A percentile compares a stretch with the other conserved stretches of the same genome.
phyloP scores from a whole-genome alignment of 2,888 invertebrate species.

The Eupeodes latifasciatus region DNA sequence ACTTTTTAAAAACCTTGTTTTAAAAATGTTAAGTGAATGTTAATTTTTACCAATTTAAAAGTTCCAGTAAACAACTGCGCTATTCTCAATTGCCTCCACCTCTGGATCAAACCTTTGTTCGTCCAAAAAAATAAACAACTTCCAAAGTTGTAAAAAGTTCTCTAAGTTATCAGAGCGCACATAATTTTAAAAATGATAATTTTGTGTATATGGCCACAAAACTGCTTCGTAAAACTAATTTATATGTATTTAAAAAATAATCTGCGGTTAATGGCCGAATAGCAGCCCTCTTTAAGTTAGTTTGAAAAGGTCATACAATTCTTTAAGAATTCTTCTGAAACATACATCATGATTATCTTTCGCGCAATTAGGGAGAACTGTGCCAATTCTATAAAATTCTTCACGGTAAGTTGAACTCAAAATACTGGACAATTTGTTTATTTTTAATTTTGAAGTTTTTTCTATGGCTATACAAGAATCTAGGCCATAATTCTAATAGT shows the following conservation, averaged over 20 bases:
- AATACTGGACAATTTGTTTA: slow-evolving; percentile 13
- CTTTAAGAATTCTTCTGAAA: neutral
- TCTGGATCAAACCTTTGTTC: neutral
- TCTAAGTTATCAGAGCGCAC: slow-evolving; percentile 11
- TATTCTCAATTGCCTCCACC: too few relatives aligned
- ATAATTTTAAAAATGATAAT: neutral
- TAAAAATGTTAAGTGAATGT: too few relatives aligned
- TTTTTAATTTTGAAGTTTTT: neutral
- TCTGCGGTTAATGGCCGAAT: neutral
- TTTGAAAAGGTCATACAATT: neutral
- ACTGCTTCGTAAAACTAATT: neutral
- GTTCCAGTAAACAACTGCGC: too few relatives aligned
- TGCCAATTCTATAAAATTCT: neutral
- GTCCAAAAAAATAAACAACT: neutral
- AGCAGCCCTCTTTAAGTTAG: neutral
- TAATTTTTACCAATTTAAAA: too few relatives aligned
- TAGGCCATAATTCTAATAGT: neutral
- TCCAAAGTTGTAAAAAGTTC: neutral
- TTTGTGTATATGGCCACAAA: neutral
- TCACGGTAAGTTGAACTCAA: neutral
- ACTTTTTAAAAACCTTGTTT: too few relatives aligned
- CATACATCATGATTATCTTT: neutral
- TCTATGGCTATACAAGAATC: too few relatives aligned
- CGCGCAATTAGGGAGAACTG: neutral
- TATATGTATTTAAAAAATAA: neutral